These are phyloP conservation scores for Rutpela maculata DNA, from an alignment of 2,888 invertebrate genomes.

Conservation along the genomic window DNA sequence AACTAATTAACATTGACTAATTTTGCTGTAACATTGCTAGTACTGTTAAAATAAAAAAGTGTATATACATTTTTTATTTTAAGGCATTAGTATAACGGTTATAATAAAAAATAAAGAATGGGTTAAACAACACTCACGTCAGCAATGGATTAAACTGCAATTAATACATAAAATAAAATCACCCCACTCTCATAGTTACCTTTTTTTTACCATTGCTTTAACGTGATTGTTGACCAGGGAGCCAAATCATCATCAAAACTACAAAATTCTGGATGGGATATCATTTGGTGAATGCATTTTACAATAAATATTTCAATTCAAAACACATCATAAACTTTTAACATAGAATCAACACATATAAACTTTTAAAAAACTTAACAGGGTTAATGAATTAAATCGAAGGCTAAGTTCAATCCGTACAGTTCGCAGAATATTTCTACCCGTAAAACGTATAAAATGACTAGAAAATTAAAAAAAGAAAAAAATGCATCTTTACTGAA, in stretches of 20 bases:
- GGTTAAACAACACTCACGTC: conserved; percentile 73
- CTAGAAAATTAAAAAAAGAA: conserved; percentile 66
- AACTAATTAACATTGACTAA: neutral
- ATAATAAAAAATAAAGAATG: conserved; percentile 40
- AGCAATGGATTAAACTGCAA: conserved; percentile 72
- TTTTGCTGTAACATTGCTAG: conserved; percentile 14
- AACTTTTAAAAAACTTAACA: conserved; percentile 65
- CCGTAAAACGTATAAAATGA: conserved; percentile 66
- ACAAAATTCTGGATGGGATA: conserved; percentile 57
- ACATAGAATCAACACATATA: conserved; percentile 58
- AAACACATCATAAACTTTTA: conserved; percentile 50
- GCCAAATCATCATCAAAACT: conserved; percentile 59
- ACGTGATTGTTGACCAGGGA: conserved; percentile 71
- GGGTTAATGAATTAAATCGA: conserved; percentile 44
- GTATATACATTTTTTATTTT: conserved; percentile 5
- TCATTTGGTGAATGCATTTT: conserved; percentile 67
- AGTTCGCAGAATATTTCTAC: conserved; percentile 66
- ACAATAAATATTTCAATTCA: conserved; percentile 52
- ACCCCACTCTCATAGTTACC: conserved; percentile 71
- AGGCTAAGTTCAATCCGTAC: conserved; percentile 57
- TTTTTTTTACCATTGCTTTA: conserved; percentile 71
- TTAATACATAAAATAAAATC: conserved; percentile 60
- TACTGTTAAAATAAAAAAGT: conserved; percentile 17
- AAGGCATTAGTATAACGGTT: conserved; percentile 21
- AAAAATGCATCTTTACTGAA: conserved; percentile 64